Percentiles rank a stretch among this genome's conserved stretches.
These are phyloP conservation scores for Lithophane semibrunnea DNA, from an alignment of 2,888 invertebrate genomes.

Conservation along the genomic window DNA sequence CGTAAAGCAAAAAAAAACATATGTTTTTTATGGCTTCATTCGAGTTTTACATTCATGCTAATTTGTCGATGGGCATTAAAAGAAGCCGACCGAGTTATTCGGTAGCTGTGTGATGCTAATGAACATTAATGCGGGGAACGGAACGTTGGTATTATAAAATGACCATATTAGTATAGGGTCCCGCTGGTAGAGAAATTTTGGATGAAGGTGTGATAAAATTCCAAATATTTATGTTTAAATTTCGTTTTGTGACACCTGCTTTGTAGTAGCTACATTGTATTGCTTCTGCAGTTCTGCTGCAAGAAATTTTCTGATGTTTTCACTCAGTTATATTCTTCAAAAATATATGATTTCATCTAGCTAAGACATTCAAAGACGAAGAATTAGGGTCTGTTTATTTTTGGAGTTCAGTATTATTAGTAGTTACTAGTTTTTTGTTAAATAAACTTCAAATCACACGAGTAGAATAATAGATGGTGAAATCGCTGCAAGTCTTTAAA, in stretches of 20 bases:
- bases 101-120: conserved; percentile 88
- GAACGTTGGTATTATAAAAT: conserved; percentile 77
- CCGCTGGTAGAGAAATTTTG: conserved; percentile 42
- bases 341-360: neutral
- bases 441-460: neutral
- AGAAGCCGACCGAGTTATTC: conserved; percentile 88
- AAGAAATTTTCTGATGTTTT: neutral
- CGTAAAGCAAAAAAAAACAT: conserved; percentile 79
- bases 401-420: neutral
- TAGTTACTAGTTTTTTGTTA: neutral
- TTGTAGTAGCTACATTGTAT: neutral
- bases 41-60: conserved; percentile 89
- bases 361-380: neutral
- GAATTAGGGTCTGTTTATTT: neutral
- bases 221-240: conserved; percentile 27
- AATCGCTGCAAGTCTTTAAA: neutral
- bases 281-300: neutral
- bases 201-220: conserved; percentile 60
- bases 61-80: conserved; percentile 89
- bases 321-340: neutral
- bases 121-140: conserved; percentile 87
- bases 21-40: conserved; percentile 86
- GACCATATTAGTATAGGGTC: conserved; percentile 76
- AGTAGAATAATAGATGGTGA: neutral
- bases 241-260: conserved; percentile 36